Base-by-base conservation (phyloP, 2,113 vertebrate species). In the Petroica traversi region DNA sequence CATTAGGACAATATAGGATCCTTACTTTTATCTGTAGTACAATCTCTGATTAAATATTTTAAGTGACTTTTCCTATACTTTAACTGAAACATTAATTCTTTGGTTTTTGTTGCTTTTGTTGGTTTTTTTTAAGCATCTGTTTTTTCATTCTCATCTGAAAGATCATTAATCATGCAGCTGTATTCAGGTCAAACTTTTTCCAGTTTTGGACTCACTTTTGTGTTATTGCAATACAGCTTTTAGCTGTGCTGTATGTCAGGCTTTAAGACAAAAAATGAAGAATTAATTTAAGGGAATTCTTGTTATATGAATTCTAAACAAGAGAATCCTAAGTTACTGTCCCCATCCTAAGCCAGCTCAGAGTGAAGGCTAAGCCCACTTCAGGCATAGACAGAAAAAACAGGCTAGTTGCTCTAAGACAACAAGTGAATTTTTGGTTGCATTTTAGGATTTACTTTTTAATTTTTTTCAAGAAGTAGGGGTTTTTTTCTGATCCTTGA, bases 81-180 rank as follows among this genome's bases (percentile, higher is more conserved):
- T 58, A 80, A 69, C 9, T 51, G 9, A 92, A 71, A 20, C 2
- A 8, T 19, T 18, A 3, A 6, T 41, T 13, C 3, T 19, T 55
- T n/a, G n/a, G n/a, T n/a, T n/a, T n/a, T n/a, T n/a, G n/a, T n/a
- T n/a, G n/a, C n/a, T n/a, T n/a, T n/a, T n/a, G n/a, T n/a, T n/a
- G n/a, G 8, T 3, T 2, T 45, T 76, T 85, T 74, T 79, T 14
- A 52, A 68, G 22, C n/a, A 66, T 38, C 25, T 81, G 23, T 1
- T 78, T 81, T 91, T 88, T 55, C 49, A 57, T 68, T 85, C 38
- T 79, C 19, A 16, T 76, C 43, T 84, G 40, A 84, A 91, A 84
- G 45, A 85, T 51, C 14, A 59, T 66, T 80, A 71, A 75, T 72
- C 18, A 63, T 46, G 45, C 33, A 87, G 43, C 58, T 90, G 28